phyloP scores from a whole-genome alignment of 2,113 vertebrate genomes.

The Erythrolamprus reginae region DNA sequence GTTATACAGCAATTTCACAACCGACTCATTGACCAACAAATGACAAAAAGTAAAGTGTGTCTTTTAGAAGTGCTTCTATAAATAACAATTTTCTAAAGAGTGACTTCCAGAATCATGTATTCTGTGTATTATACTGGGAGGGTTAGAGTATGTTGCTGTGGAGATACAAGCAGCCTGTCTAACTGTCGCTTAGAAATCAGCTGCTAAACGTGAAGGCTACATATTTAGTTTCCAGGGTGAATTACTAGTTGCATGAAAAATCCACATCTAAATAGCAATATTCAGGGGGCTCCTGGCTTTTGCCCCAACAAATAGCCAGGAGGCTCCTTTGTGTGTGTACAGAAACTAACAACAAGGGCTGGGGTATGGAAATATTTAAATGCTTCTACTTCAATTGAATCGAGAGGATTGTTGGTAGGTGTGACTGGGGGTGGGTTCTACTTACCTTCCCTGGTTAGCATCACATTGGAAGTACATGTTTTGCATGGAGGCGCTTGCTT shows the following conservation, averaged over 20 bases:
- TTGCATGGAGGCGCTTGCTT: too few species aligned
- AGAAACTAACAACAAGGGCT: slow-evolving; percentile 6
- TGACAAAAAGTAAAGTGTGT: not conserved
- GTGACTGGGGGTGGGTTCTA: not conserved
- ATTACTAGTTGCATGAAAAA: slow-evolving; percentile 29
- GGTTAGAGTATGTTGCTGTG: slow-evolving; percentile 22
- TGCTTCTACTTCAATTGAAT: not conserved
- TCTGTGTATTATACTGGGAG: not conserved
- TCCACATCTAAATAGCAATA: slow-evolving; percentile 27
- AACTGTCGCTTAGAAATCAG: not conserved
- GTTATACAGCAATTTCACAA: not conserved
- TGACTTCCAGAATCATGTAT: slow-evolving; percentile 21
- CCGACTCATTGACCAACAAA: not conserved
- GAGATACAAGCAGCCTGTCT: slow-evolving; percentile 14
- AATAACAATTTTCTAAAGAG: slow-evolving; percentile 19
- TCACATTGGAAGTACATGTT: too few species aligned
- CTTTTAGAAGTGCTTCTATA: not conserved
- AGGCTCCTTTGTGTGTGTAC: not conserved
- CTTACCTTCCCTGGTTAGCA: too few species aligned
- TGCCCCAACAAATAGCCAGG: not conserved
- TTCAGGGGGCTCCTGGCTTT: too few species aligned
- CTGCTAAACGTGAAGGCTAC: slow-evolving; percentile 24
- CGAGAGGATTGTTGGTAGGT: not conserved
- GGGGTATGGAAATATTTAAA: slow-evolving; percentile 9
- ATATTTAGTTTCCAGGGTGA: slow-evolving; percentile 36